These are phyloP conservation scores for Menidia beryllina DNA, from an alignment of 2,113 vertebrate species.

Conservation along the genomic window DNA sequence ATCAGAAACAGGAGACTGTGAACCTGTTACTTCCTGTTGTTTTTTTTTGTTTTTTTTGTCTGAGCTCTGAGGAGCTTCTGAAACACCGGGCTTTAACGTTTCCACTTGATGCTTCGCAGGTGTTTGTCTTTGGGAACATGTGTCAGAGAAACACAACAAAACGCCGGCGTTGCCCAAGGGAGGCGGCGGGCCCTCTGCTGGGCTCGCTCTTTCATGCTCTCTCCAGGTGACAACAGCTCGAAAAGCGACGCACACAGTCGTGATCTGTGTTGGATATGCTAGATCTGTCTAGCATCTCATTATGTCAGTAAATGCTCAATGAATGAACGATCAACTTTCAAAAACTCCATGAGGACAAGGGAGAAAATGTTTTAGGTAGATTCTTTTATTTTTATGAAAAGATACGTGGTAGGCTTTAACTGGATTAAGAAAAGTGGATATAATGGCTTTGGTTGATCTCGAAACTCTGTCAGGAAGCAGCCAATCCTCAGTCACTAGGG, in stretches of 20 bases:
- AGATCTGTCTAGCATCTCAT: too few relatives aligned
- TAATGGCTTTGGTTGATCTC: not conserved
- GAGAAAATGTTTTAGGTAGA: not conserved
- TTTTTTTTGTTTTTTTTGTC: too few relatives aligned
- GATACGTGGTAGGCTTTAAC: too few relatives aligned
- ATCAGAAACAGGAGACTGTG: slow-evolving; percentile 11
- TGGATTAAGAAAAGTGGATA: not conserved
- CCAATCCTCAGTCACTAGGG: too few relatives aligned
- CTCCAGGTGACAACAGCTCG: not conserved
- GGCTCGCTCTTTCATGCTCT: not conserved
- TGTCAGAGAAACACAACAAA: slow-evolving; percentile 3
- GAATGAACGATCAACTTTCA: too few relatives aligned
- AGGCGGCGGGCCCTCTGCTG: not conserved
- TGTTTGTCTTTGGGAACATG: not conserved
- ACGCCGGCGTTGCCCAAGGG: not conserved
- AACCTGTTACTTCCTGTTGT: slow-evolving; percentile 4
- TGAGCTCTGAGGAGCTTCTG: slow-evolving; percentile 10
- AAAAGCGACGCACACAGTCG: not conserved
- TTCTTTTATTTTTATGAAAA: too few relatives aligned
- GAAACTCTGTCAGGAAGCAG: too few relatives aligned
- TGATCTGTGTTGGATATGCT: too few relatives aligned
- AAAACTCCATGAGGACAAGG: not conserved
- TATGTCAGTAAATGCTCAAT: too few relatives aligned
- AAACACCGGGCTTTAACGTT: slow-evolving; percentile 16
- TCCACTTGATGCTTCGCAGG: slow-evolving; percentile 3